Conservation (phyloP, 2,797 vertebrate genomes). For the Lacerta bilineata region DNA sequence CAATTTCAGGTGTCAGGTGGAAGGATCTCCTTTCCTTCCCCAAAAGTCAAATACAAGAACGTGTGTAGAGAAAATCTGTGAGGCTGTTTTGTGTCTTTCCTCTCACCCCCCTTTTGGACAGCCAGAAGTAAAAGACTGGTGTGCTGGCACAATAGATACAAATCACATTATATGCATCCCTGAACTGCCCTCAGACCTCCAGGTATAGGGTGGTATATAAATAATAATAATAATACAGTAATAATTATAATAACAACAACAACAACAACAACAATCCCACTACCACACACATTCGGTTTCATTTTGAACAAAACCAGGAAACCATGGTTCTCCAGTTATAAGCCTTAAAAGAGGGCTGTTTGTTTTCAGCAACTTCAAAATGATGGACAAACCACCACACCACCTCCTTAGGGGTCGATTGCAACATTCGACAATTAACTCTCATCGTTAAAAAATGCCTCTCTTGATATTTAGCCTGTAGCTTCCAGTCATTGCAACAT, state of each 20-base stretch:
- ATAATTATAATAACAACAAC: no score
- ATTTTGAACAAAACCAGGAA: background rate
- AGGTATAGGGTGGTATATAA: no score
- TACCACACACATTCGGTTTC: no score
- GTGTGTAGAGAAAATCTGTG: background rate
- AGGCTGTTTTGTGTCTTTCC: background rate
- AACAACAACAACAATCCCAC: background rate
- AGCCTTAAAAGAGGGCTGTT: background rate
- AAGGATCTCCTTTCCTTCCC: no score
- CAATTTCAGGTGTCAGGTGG: no score
- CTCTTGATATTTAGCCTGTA: background rate
- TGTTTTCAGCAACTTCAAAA: background rate
- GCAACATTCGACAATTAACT: constrained; percentile 13
- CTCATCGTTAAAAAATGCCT: background rate
- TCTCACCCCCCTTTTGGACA: no score
- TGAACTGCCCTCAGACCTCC: no score
- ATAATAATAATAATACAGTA: no score
- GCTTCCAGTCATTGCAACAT: background rate
- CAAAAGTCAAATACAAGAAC: background rate
- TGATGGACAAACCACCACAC: background rate
- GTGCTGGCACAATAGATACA: no score
- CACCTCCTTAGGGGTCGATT: background rate
- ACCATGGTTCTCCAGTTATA: background rate
- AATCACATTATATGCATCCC: no score
- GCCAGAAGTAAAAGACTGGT: no score